These are phyloP conservation scores for Cyrtonyx montezumae DNA, from an alignment of 2,113 vertebrate genomes.

Conservation along the genomic window DNA sequence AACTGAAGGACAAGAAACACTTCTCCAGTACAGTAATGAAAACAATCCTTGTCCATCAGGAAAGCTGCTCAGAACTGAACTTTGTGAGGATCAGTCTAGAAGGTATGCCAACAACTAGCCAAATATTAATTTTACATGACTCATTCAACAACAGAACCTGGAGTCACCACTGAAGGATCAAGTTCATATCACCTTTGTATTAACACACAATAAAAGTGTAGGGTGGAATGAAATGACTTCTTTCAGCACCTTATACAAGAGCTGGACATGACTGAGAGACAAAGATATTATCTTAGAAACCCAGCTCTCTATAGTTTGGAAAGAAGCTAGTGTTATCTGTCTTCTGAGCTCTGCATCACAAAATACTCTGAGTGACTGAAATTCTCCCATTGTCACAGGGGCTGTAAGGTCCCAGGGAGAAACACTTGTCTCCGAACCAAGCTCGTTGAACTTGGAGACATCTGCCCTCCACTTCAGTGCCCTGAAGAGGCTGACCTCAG, in stretches of 20 bases:
- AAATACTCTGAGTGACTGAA: background rate
- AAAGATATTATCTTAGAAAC: background rate
- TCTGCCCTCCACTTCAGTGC: background rate
- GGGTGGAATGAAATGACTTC: background rate
- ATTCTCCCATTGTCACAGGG: background rate
- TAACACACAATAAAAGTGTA: background rate
- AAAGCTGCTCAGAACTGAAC: background rate
- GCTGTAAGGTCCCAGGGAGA: background rate
- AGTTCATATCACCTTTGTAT: background rate
- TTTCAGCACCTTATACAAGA: background rate
- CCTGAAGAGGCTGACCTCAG: fast-evolving
- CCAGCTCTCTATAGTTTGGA: background rate
- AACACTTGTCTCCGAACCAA: background rate
- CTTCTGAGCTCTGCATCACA: background rate
- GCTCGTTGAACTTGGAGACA: background rate
- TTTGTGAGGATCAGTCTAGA: background rate
- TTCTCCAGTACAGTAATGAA: background rate
- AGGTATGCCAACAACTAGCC: background rate
- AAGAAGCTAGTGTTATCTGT: fast-evolving
- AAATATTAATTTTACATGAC: background rate
- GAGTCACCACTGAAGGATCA: background rate
- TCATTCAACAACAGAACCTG: background rate
- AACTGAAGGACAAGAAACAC: conserved; percentile 3
- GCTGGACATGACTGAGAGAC: background rate
- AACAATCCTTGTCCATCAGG: background rate